A percentile compares a stretch with the other conserved stretches of the same genome.
These are phyloP conservation scores for Stichopus horrens DNA, from an alignment of 53 echinoderm and acorn worm species.

Conservation along the genomic window DNA sequence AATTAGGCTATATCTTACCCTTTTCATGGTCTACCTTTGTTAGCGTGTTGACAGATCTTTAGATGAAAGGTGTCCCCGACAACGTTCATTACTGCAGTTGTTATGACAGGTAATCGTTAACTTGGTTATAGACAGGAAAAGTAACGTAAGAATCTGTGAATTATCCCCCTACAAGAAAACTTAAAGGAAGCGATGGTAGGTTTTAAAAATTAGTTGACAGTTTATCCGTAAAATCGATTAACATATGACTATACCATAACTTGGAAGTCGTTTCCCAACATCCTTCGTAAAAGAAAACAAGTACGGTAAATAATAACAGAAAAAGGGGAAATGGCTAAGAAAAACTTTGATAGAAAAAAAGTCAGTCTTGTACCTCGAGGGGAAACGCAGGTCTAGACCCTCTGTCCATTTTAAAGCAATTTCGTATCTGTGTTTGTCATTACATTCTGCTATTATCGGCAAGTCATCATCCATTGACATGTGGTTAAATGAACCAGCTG, in stretches of 20 bases:
- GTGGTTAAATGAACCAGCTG: background rate
- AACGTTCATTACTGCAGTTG: too few species aligned
- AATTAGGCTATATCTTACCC: too few species aligned
- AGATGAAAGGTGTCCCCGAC: too few species aligned
- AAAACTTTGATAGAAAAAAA: background rate
- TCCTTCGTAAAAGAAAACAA: background rate
- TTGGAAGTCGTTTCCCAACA: background rate
- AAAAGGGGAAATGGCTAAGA: background rate
- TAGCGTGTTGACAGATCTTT: too few species aligned
- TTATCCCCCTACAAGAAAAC: too few species aligned
- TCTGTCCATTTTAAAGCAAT: background rate
- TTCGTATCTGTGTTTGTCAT: background rate
- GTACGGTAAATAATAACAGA: background rate
- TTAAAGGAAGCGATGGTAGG: background rate
- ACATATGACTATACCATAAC: background rate
- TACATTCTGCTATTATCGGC: background rate
- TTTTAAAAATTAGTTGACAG: background rate
- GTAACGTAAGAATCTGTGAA: too few species aligned
- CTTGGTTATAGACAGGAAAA: too few species aligned
- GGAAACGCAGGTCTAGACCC: background rate
- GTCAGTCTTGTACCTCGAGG: background rate
- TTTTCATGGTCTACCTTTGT: too few species aligned
- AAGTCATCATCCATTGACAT: background rate
- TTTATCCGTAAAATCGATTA: conserved; percentile 3
- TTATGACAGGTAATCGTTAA: too few species aligned